A percentile compares a stretch with the other conserved stretches of the same genome.
Conservation (phyloP, 2,113 vertebrate genomes). For the Nycticebus coucang region DNA sequence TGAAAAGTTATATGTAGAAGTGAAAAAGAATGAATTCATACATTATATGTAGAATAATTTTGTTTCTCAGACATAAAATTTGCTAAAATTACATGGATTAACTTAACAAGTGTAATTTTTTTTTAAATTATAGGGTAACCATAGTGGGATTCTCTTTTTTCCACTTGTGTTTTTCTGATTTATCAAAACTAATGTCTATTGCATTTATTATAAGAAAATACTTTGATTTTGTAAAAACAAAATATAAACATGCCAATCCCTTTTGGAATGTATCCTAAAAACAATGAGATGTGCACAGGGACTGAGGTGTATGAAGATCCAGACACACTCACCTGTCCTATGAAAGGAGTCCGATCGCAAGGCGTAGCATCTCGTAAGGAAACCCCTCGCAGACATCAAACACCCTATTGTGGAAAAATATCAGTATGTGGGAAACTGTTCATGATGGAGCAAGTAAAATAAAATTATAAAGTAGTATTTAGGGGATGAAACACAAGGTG, state of each 20-base stretch:
- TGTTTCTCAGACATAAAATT: slow-evolving; percentile 3
- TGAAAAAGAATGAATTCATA: neutral
- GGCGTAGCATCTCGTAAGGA: neutral
- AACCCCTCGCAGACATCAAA: neutral
- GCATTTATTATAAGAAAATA: slow-evolving; percentile 10
- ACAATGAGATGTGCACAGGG: neutral
- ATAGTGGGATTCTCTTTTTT: neutral
- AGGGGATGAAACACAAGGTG: neutral
- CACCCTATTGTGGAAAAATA: slow-evolving; percentile 28
- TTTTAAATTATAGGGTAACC: neutral
- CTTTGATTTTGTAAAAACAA: slow-evolving; percentile 31
- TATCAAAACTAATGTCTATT: slow-evolving; percentile 18
- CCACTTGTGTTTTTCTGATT: neutral
- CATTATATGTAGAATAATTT: neutral
- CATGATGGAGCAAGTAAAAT: slow-evolving; percentile 24
- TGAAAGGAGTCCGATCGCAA: neutral
- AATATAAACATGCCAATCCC: neutral
- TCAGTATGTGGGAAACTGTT: neutral
- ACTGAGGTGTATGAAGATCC: neutral
- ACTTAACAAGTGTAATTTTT: neutral
- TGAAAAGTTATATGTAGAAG: neutral
- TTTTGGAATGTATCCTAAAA: neutral
- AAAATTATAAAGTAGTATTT: neutral
- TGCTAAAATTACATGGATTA: neutral
- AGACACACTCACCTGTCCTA: neutral